A percentile compares a stretch with the other conserved stretches of the same genome.
These are phyloP conservation scores for Cotesia typhae DNA, from an alignment of 1,140 invertebrate species.

Conservation along the genomic window DNA sequence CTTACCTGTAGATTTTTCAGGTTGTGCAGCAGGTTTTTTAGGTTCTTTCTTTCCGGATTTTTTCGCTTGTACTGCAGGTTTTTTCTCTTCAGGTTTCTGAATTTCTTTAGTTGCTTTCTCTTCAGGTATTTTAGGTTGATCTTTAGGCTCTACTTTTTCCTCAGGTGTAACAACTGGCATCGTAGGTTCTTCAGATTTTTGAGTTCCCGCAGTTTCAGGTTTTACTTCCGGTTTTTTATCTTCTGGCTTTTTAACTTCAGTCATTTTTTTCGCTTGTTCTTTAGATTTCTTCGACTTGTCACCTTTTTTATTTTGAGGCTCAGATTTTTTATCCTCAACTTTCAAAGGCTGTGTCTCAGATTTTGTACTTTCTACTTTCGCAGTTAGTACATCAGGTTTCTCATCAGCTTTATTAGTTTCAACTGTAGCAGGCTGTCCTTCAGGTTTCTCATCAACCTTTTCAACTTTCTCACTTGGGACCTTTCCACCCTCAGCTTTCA, in stretches of 20 bases:
- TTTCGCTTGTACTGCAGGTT: slow-evolving; percentile 9
- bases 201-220: slow-evolving; percentile 6
- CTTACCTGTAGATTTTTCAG: background rate
- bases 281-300: slow-evolving; percentile 10
- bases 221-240: slow-evolving; percentile 2
- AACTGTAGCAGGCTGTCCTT: background rate
- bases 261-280: slow-evolving; percentile 37
- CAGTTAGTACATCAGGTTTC: background rate
- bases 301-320: slow-evolving; percentile 28
- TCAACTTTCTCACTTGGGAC: slow-evolving; percentile 22
- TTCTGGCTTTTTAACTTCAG: slow-evolving; percentile 1
- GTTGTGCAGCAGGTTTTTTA: background rate
- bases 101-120: slow-evolving; percentile 10
- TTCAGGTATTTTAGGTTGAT: background rate
- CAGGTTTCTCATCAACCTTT: background rate
- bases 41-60: background rate
- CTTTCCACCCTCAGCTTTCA: slow-evolving; percentile 30
- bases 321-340: slow-evolving; percentile 18
- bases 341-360: background rate
- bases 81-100: background rate
- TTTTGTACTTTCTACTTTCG: slow-evolving; percentile 17
- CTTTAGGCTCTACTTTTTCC: slow-evolving; percentile 24
- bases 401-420: slow-evolving; percentile 25
- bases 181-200: too few relatives aligned
- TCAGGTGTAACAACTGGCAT: slow-evolving; percentile 25